phyloP scores from a whole-genome alignment of 2,888 invertebrate genomes.

The Spodoptera picta region DNA sequence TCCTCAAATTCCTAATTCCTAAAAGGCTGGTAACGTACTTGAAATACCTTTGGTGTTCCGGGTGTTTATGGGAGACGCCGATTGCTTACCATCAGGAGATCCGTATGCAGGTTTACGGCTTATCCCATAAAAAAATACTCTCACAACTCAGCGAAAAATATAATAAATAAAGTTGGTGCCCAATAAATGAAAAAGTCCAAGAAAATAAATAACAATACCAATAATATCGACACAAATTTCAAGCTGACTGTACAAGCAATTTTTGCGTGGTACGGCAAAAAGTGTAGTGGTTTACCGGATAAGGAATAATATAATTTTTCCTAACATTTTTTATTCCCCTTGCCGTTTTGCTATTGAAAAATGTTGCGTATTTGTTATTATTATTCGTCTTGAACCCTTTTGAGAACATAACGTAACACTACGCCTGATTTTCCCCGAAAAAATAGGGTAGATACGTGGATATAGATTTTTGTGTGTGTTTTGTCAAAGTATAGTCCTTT shows the following conservation, averaged over 20 bases:
- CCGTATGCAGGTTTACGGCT: too few species aligned
- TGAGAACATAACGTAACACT: too few species aligned
- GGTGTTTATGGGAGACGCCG: too few species aligned
- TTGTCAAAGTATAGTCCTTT: too few species aligned
- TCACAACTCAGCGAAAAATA: neutral
- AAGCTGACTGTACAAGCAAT: constrained; percentile 31
- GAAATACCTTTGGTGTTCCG: too few species aligned
- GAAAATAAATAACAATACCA: constrained; percentile 5
- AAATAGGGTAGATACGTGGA: too few species aligned
- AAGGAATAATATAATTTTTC: constrained; percentile 49
- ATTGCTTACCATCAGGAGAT: too few species aligned
- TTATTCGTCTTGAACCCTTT: constrained; percentile 14
- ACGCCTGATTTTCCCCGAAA: too few species aligned
- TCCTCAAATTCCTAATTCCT: too few species aligned
- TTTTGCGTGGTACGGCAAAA: constrained; percentile 28
- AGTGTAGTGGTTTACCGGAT: constrained; percentile 46
- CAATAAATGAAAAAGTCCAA: constrained; percentile 4
- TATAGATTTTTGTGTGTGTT: too few species aligned
- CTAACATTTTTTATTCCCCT: constrained; percentile 39
- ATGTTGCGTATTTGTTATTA: constrained; percentile 30
- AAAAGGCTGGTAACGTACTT: too few species aligned
- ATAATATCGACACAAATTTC: constrained; percentile 3
- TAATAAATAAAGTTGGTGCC: neutral
- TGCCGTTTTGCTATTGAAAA: constrained; percentile 38
- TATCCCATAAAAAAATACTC: too few species aligned